Conservation (phyloP, 2,113 vertebrate genomes). For the Cercopithecus mona region DNA sequence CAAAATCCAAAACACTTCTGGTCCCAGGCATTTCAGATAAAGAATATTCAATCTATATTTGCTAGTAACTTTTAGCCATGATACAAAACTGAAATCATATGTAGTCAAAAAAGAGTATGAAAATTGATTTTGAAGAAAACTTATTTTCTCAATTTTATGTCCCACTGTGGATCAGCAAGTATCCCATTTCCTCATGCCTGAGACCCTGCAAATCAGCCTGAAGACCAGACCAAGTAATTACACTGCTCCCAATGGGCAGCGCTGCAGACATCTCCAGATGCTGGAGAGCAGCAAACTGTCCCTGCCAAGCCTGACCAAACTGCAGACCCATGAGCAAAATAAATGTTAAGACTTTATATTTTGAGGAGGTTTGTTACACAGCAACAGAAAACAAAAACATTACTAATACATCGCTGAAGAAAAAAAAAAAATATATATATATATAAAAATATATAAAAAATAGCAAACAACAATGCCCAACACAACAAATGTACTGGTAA, state of each 20-base stretch:
- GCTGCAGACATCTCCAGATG: not conserved
- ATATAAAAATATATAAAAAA: too few species aligned
- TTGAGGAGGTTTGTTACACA: too few species aligned
- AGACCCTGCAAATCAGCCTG: not conserved
- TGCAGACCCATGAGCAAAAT: too few species aligned
- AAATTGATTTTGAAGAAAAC: not conserved
- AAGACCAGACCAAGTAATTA: not conserved
- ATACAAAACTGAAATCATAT: not conserved
- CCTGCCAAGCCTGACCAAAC: too few species aligned
- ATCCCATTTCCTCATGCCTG: not conserved
- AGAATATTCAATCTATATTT: not conserved
- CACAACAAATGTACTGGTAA: not conserved
- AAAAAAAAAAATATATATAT: too few species aligned
- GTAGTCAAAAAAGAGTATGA: not conserved
- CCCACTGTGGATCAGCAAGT: not conserved
- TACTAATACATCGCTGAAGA: too few species aligned
- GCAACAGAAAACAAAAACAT: too few species aligned
- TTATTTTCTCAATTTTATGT: not conserved
- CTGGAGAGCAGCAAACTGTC: too few species aligned
- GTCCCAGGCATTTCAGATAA: not conserved
- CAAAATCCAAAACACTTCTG: not conserved
- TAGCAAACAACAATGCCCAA: not conserved
- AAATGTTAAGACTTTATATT: too few species aligned
- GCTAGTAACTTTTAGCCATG: not conserved
- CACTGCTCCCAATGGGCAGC: fast-evolving